Conservation (phyloP, 2,888 invertebrate species). For the Melanotus villosus region DNA sequence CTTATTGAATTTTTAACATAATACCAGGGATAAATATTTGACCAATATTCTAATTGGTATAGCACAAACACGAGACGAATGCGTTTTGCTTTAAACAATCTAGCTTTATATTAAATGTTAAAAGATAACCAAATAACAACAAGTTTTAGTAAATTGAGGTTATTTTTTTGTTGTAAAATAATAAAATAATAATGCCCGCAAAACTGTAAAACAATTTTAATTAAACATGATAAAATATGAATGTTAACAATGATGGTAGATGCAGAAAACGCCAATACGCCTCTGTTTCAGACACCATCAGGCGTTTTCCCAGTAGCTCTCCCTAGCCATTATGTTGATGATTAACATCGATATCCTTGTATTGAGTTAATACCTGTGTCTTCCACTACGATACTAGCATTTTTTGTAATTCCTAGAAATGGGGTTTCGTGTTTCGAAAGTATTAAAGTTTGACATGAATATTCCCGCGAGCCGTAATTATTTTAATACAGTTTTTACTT, state of each 20-base stretch:
- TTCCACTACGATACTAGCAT: slow-evolving; percentile 41
- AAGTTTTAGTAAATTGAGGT: too few relatives aligned
- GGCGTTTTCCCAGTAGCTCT: slow-evolving; percentile 49
- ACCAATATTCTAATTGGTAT: too few relatives aligned
- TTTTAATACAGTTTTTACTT: slow-evolving; percentile 44
- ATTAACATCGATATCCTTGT: slow-evolving; percentile 49
- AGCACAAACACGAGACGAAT: too few relatives aligned
- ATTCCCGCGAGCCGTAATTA: slow-evolving; percentile 47
- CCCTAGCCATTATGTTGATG: slow-evolving; percentile 50
- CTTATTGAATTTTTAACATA: too few relatives aligned
- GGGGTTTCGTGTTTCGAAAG: slow-evolving; percentile 46
- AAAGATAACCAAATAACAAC: too few relatives aligned
- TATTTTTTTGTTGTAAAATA: too few relatives aligned
- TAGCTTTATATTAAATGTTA: too few relatives aligned
- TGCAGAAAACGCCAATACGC: slow-evolving; percentile 8
- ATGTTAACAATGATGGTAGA: neutral
- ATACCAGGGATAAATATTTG: too few relatives aligned
- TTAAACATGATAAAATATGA: neutral
- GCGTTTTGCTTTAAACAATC: too few relatives aligned
- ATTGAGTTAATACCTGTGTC: slow-evolving; percentile 48
- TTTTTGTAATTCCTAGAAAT: slow-evolving; percentile 47
- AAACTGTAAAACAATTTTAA: too few relatives aligned
- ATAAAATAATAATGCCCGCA: too few relatives aligned
- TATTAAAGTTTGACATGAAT: slow-evolving; percentile 49
- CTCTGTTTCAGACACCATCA: slow-evolving; percentile 34